Evolutionary conservation across 2,888 invertebrate genomes (phyloP).

Genomic region (Acholoe squamosa): DNA sequence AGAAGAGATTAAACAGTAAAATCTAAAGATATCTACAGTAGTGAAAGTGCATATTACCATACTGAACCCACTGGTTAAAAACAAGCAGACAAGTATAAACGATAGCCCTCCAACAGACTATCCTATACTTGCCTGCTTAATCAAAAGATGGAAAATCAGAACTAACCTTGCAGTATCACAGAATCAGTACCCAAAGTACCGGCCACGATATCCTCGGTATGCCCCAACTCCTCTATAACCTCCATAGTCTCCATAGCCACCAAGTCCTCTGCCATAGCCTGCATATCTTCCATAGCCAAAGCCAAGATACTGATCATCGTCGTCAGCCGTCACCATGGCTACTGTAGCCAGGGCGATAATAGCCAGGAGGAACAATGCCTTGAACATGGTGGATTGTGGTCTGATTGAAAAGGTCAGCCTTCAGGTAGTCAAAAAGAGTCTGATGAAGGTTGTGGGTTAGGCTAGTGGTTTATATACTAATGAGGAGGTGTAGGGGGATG

Average conservation of each 20-base stretch:
- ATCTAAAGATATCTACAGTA: too few species aligned
- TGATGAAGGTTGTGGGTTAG: neutral
- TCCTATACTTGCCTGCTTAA: too few species aligned
- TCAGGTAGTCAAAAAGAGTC: neutral
- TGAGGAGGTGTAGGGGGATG: neutral
- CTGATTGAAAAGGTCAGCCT: neutral
- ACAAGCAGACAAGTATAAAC: neutral
- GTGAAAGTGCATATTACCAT: too few species aligned
- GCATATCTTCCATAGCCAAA: neutral
- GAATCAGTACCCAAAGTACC: neutral
- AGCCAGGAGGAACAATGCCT: neutral
- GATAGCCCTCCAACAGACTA: neutral
- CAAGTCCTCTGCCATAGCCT: neutral
- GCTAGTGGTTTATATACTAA: neutral
- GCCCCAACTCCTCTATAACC: neutral
- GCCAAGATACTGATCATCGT: neutral
- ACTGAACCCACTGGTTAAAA: too few species aligned
- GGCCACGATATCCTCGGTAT: neutral
- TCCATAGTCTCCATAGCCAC: neutral
- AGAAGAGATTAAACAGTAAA: too few species aligned
- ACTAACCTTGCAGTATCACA: neutral
- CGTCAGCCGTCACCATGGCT: slow-evolving; percentile 4
- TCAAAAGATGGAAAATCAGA: neutral
- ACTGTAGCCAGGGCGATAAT: neutral
- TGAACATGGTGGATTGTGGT: neutral